Evolutionary conservation across 2,888 invertebrate genomes (phyloP), one percentile per base, ranked within the genome.

Genomic region (Loripinus fragilis): DNA sequence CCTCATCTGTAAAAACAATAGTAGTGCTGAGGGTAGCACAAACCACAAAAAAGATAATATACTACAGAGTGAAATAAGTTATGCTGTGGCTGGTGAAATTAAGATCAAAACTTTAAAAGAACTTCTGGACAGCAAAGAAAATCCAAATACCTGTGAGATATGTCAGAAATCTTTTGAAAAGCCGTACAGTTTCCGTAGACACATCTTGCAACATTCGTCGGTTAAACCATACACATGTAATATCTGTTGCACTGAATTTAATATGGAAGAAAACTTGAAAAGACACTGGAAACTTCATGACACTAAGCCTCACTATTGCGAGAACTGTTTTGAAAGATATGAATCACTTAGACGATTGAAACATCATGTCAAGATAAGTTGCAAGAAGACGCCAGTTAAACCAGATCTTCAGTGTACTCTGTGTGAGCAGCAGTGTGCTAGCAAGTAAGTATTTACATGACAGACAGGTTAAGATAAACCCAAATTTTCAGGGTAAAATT

Each of bases 361-460:
- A 28, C 5, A 66, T 20, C n/a, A 72, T 30, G 28, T 28, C 41
- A 20, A 75, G 76, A 60, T 52, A 45, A 15, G 65, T 42, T 35
- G 76, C 60, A 7, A 60, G 60, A 33, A 45, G 48, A 20, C 15
- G 41, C n/a, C 52, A 70, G 25, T 50, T 17, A 68, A 68, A 25
- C 68, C 68, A 30, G 45, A 77, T 30, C 71, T 75, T 7, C 68
- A 68, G n/a, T 83, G 82, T 77, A 72, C 74, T 69, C 12, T 73
- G 12, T 83, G 82, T 71, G 67, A 65, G n/a, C 64, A 80, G 30
- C 41, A 50, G 23, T n/a, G 76, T 23, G 41, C 33, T n/a, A 76
- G 72, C 50, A 66, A 28, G 42, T 68, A 33, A 60, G 60, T 60
- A 25, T 10, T 23, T 3, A 20, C 20, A 48, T 48, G 17, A 15